Evolutionary conservation across 2,888 invertebrate species (phyloP).

Genomic region (Keiferia lycopersicella): DNA sequence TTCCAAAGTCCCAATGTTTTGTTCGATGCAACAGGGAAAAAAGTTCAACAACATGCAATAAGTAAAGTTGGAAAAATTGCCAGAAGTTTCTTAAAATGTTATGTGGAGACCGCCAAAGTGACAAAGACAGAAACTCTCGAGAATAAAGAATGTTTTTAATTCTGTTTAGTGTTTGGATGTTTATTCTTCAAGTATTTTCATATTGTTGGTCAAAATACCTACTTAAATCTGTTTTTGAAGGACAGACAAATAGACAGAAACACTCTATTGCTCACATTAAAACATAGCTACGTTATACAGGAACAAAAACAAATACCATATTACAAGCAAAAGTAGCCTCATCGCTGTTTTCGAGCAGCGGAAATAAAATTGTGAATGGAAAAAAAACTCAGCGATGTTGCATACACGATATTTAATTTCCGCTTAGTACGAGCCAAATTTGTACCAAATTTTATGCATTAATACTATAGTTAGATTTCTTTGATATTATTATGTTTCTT

Average conservation of each 20-base stretch:
- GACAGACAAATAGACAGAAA: too few relatives aligned
- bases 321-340: too few relatives aligned
- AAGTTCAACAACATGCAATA: not conserved
- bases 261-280: too few relatives aligned
- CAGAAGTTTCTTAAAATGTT: conserved; percentile 3
- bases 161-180: not conserved
- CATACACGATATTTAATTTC: not conserved
- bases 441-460: too few relatives aligned
- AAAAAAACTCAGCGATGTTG: not conserved
- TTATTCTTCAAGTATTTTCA: not conserved
- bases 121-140: not conserved
- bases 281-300: too few relatives aligned
- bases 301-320: too few relatives aligned
- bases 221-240: too few relatives aligned
- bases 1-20: not conserved
- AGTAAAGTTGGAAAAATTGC: not conserved
- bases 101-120: not conserved
- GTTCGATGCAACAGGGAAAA: not conserved
- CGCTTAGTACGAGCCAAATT: not conserved
- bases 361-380: not conserved
- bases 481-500: too few relatives aligned
- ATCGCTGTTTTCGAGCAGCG: not conserved
- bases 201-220: not conserved
- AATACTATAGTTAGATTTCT: not conserved
- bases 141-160: not conserved